Evolutionary conservation across 2,113 vertebrate species (phyloP).

Genomic region (Petrocephalus zakoni): DNA sequence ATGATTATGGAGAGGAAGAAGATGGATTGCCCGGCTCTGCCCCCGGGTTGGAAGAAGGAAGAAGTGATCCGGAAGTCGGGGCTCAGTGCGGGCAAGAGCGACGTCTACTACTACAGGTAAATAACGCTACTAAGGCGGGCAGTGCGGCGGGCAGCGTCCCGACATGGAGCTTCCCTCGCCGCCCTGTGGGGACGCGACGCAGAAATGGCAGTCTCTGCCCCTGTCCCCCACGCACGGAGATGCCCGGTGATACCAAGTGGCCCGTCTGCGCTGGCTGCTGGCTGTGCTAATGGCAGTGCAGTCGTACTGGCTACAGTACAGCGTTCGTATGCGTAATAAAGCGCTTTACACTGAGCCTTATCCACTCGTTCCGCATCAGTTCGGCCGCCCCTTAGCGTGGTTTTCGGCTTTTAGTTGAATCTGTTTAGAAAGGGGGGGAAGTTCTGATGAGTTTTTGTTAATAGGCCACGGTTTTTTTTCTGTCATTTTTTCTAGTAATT

Average conservation of each 20-base stretch:
- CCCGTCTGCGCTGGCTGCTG: not conserved
- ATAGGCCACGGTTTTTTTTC: not conserved
- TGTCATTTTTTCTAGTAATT: not conserved
- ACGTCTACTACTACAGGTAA: slow-evolving; percentile 83
- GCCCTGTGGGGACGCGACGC: not conserved
- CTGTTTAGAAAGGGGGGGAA: not conserved
- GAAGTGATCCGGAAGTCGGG: slow-evolving; percentile 81
- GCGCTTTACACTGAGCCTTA: not conserved
- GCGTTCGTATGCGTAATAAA: not conserved
- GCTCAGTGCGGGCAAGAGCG: slow-evolving; percentile 76
- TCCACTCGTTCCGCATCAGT: not conserved
- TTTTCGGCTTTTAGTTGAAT: not conserved
- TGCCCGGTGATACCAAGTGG: not conserved
- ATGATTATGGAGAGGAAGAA: slow-evolving; percentile 68
- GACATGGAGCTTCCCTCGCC: not conserved
- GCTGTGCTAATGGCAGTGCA: not conserved
- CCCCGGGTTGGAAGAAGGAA: slow-evolving; percentile 79
- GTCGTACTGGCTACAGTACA: not conserved
- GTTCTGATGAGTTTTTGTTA: not conserved
- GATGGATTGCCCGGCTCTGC: slow-evolving; percentile 72
- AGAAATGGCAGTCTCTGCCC: not conserved
- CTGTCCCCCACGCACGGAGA: not conserved
- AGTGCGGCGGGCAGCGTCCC: not conserved
- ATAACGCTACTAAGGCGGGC: not conserved
- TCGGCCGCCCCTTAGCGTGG: not conserved